Evolutionary conservation across 30 jellyfish, hydroid and myxozoan species (phyloP).

Genomic region (Turritopsis dohrnii): DNA sequence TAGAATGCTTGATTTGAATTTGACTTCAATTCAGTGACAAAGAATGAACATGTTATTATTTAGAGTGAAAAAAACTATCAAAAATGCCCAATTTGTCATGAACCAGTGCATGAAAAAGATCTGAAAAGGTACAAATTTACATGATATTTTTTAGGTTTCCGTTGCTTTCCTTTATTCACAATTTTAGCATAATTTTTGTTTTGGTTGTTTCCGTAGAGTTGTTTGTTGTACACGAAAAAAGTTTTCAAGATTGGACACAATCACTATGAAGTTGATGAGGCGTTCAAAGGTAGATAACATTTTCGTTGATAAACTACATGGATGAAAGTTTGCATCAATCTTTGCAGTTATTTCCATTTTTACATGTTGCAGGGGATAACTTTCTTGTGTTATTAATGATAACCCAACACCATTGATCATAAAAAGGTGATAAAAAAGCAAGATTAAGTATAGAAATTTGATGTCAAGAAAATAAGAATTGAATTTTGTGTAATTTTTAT

Average conservation of each 20-base stretch:
- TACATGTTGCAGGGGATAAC: too few species aligned
- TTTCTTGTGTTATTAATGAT: too few species aligned
- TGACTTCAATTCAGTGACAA: too few species aligned
- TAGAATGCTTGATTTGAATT: too few species aligned
- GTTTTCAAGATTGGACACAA: slow-evolving; percentile 51
- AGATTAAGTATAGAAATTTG: too few species aligned
- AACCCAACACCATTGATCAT: too few species aligned
- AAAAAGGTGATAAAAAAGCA: too few species aligned
- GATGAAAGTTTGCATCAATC: too few species aligned
- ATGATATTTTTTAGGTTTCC: neutral
- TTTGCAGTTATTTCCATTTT: too few species aligned
- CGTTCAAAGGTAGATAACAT: slow-evolving; percentile 56
- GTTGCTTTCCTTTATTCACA: neutral
- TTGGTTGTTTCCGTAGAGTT: slow-evolving; percentile 32
- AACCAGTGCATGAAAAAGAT: slow-evolving; percentile 58
- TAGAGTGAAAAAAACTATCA: slow-evolving; percentile 72
- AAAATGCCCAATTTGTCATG: slow-evolving; percentile 87
- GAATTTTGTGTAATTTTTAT: too few species aligned
- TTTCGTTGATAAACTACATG: too few species aligned
- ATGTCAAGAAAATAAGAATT: too few species aligned
- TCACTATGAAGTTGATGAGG: slow-evolving; percentile 69
- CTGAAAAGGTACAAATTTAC: slow-evolving; percentile 48
- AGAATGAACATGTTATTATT: neutral
- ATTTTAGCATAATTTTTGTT: neutral
- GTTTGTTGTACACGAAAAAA: slow-evolving; percentile 36